Conservation (phyloP, 2,888 invertebrate genomes). For the Dione juno region DNA sequence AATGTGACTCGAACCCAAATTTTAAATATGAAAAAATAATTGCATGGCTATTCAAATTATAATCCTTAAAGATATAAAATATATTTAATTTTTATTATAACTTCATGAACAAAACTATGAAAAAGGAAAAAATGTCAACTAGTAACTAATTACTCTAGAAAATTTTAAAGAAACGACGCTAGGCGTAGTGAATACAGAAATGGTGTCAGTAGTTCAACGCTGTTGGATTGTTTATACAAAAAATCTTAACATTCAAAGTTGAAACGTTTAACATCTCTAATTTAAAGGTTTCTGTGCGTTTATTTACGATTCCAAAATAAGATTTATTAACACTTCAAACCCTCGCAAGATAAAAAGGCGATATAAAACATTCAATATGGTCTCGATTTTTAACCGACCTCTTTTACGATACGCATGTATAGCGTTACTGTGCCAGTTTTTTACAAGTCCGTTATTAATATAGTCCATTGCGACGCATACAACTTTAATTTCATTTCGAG, state of each 20-base stretch:
- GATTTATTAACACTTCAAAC: constrained; percentile 54
- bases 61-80: background rate
- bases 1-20: background rate
- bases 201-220: constrained; percentile 41
- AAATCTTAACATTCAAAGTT: constrained; percentile 42
- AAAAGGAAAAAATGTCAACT: constrained; percentile 34
- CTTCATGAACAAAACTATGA: constrained; percentile 17
- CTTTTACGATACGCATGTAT: constrained; percentile 60
- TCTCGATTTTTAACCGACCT: constrained; percentile 63
- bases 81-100: constrained; percentile 16
- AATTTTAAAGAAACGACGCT: constrained; percentile 39
- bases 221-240: constrained; percentile 35
- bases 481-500: constrained; percentile 56
- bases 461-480: constrained; percentile 48
- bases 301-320: constrained; percentile 19
- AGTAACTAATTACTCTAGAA: constrained; percentile 41
- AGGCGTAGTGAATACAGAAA: constrained; percentile 38
- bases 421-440: constrained; percentile 50
- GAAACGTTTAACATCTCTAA: constrained; percentile 65
- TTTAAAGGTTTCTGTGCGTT: constrained; percentile 8
- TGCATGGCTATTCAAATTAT: constrained; percentile 8
- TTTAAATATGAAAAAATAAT: constrained; percentile 17
- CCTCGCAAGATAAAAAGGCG: constrained; percentile 61
- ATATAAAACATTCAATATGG: constrained; percentile 72
- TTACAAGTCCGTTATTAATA: constrained; percentile 53